These are phyloP conservation scores for Atethmia centrago DNA, from an alignment of 2,888 invertebrate species.

Conservation along the genomic window DNA sequence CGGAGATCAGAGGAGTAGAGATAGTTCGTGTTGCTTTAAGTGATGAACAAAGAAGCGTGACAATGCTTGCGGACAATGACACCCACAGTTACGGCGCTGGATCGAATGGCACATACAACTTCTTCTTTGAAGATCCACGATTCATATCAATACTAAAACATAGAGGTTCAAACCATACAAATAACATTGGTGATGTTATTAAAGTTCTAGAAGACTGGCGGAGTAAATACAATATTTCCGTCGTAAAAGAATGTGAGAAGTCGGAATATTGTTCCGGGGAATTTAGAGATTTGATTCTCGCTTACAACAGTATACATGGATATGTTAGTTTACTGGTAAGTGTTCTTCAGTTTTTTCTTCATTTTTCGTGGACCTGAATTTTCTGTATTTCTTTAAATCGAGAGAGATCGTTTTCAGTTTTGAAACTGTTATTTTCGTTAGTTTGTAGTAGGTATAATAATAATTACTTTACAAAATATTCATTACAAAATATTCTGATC, in stretches of 20 bases:
- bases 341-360: constrained; percentile 35
- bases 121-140: constrained; percentile 79
- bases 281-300: constrained; percentile 90
- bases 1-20: constrained; percentile 16
- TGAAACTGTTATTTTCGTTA: background rate
- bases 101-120: constrained; percentile 74
- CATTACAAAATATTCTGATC: constrained; percentile 25
- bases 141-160: constrained; percentile 81
- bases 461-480: constrained; percentile 4
- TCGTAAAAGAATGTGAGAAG: constrained; percentile 82
- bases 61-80: constrained; percentile 82
- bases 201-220: constrained; percentile 81
- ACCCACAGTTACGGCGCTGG: constrained; percentile 68
- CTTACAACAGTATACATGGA: constrained; percentile 94
- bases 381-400: background rate
- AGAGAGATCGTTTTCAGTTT: background rate
- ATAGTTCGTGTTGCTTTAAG: constrained; percentile 67
- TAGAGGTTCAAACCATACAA: constrained; percentile 76
- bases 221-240: constrained; percentile 82
- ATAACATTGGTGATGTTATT: constrained; percentile 81
- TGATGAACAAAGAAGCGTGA: constrained; percentile 79
- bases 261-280: constrained; percentile 91
- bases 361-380: background rate
- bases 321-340: constrained; percentile 95
- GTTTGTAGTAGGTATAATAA: background rate